A percentile compares a stretch with the other conserved stretches of the same genome.
Conservation (phyloP, 2,113 vertebrate genomes). For the Lonchura striata region DNA sequence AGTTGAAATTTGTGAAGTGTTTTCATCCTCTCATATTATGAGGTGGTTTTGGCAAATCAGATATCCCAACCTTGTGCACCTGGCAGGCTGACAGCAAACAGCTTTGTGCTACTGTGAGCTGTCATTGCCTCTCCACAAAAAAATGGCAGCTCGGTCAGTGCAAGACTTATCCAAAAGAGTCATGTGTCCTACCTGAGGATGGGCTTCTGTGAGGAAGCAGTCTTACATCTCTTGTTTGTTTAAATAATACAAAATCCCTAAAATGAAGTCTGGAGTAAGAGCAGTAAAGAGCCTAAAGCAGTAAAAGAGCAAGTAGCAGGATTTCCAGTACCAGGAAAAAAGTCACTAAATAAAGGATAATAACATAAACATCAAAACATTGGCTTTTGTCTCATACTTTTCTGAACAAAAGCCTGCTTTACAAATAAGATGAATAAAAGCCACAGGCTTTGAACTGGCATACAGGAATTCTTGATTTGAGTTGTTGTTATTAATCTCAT, state of each 20-base stretch:
- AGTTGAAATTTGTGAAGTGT: background rate
- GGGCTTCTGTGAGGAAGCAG: background rate
- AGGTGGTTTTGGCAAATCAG: background rate
- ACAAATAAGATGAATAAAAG: background rate
- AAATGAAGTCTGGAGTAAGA: background rate
- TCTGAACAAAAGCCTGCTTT: background rate
- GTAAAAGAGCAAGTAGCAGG: background rate
- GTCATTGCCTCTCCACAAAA: background rate
- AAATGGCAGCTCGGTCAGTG: background rate
- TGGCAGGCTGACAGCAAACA: background rate
- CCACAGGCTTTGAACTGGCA: background rate
- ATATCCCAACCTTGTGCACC: accelerated
- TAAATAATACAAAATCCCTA: background rate
- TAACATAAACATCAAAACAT: background rate
- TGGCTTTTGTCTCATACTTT: background rate
- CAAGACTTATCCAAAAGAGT: background rate
- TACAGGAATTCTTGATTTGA: background rate
- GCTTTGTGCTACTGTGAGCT: background rate
- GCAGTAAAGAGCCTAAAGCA: background rate
- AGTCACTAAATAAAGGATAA: background rate
- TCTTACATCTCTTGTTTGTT: background rate
- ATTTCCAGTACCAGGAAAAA: background rate
- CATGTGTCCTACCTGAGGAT: accelerated
- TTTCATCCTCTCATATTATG: background rate
- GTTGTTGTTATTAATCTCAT: background rate